Percentiles rank a stretch among this genome's conserved stretches.
Conservation (phyloP, 2,888 invertebrate genomes). For the Limulus polyphemus region DNA sequence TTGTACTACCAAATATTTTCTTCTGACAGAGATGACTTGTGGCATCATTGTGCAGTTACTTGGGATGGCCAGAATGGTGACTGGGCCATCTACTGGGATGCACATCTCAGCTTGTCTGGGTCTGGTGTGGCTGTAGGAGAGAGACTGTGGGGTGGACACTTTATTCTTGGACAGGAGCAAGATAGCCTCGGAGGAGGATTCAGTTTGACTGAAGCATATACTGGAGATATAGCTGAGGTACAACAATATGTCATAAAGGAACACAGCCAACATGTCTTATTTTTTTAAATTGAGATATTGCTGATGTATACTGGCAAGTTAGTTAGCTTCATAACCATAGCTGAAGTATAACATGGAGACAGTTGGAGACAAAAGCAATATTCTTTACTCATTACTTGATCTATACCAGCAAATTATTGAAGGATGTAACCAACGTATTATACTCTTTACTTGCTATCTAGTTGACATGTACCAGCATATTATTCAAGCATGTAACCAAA, state of each 20-base stretch:
- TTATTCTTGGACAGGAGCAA: conserved; percentile 20
- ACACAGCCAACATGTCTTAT: too few species aligned
- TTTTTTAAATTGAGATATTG: too few species aligned
- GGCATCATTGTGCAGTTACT: conserved; percentile 19
- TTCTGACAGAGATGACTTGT: conserved; percentile 7
- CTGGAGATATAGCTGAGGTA: conserved; percentile 17
- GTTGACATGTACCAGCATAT: too few species aligned
- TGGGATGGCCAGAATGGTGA: conserved; percentile 12
- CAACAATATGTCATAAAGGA: too few species aligned
- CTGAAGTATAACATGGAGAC: too few species aligned
- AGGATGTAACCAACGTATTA: too few species aligned
- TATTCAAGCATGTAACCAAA: too few species aligned
- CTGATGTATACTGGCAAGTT: neutral
- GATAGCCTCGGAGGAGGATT: conserved; percentile 15
- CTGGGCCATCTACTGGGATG: conserved; percentile 16
- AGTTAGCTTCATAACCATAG: neutral
- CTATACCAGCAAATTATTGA: too few species aligned
- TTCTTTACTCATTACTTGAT: too few species aligned
- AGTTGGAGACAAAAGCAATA: too few species aligned
- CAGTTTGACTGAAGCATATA: conserved; percentile 12
- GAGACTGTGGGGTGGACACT: conserved; percentile 11
- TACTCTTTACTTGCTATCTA: too few species aligned
- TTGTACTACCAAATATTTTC: too few species aligned
- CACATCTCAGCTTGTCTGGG: conserved; percentile 3
- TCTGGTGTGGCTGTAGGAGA: neutral